phyloP scores from a whole-genome alignment of 2,113 vertebrate species.

The Otolemur garnettii region DNA sequence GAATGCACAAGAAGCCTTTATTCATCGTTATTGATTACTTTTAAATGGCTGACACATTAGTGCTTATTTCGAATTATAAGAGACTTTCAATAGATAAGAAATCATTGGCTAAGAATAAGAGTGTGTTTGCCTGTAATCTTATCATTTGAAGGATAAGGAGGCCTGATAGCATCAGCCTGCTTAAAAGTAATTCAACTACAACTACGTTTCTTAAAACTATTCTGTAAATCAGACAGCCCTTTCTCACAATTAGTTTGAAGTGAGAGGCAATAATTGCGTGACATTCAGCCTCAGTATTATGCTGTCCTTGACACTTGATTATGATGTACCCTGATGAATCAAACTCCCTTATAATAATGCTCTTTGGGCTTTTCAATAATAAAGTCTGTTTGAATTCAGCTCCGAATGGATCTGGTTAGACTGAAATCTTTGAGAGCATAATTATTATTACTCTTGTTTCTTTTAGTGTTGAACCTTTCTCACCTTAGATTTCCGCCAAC shows the following conservation, averaged over 20 bases:
- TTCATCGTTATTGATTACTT: constrained; percentile 19
- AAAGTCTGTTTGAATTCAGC: background rate
- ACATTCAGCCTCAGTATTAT: background rate
- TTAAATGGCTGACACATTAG: background rate
- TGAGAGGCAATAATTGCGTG: background rate
- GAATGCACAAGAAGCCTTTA: background rate
- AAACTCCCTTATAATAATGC: background rate
- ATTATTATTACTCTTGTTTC: background rate
- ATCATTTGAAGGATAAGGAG: constrained; percentile 34
- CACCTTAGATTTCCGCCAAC: constrained; percentile 65
- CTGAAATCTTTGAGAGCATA: background rate
- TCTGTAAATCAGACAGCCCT: constrained; percentile 36
- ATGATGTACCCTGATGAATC: background rate
- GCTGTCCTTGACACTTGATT: background rate
- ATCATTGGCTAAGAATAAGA: background rate
- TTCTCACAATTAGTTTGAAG: constrained; percentile 32
- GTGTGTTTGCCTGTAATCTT: background rate
- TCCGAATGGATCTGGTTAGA: background rate
- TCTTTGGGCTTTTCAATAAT: background rate
- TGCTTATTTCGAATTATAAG: constrained; percentile 39
- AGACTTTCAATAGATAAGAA: constrained; percentile 41
- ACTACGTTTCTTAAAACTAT: constrained; percentile 5
- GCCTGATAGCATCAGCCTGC: background rate
- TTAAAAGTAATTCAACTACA: constrained; percentile 50
- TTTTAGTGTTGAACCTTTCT: background rate